Evolutionary conservation across 1,140 invertebrate genomes (phyloP).

Genomic region (Panulirus ornatus): DNA sequence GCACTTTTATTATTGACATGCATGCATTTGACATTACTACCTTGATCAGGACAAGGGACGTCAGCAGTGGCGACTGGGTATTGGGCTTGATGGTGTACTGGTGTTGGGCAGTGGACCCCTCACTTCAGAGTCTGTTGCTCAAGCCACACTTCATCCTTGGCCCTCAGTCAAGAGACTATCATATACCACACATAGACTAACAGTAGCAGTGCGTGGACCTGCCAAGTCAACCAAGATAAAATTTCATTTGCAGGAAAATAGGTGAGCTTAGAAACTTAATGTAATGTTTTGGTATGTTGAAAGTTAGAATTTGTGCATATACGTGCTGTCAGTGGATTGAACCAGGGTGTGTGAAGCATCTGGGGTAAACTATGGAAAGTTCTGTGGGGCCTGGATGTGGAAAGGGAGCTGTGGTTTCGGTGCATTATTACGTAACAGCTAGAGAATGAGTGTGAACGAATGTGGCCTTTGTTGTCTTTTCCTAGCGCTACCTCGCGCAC

Average conservation of each 20-base stretch:
- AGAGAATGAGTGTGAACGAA: too few relatives aligned
- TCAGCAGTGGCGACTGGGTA: slow-evolving; percentile 59
- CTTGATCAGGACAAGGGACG: slow-evolving; percentile 49
- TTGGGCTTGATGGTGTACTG: slow-evolving; percentile 42
- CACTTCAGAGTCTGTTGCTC: not conserved
- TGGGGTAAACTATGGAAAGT: too few relatives aligned
- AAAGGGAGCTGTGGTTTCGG: too few relatives aligned
- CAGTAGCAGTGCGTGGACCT: slow-evolving; percentile 16
- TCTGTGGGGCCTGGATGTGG: too few relatives aligned
- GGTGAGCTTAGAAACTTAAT: slow-evolving; percentile 23
- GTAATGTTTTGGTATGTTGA: too few relatives aligned
- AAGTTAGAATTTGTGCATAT: too few relatives aligned
- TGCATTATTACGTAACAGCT: too few relatives aligned
- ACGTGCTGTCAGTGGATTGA: too few relatives aligned
- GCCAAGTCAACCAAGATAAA: slow-evolving; percentile 46
- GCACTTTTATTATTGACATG: too few relatives aligned
- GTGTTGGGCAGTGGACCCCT: slow-evolving; percentile 4
- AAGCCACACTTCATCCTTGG: slow-evolving; percentile 29
- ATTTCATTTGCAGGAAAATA: slow-evolving; percentile 57
- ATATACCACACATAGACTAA: slow-evolving; percentile 50
- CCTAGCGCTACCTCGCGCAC: too few relatives aligned
- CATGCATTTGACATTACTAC: not conserved
- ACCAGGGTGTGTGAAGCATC: too few relatives aligned
- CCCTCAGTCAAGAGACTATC: slow-evolving; percentile 31
- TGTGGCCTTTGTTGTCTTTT: too few relatives aligned